These are phyloP conservation scores for Chrysolina haemoptera DNA, from an alignment of 2,888 invertebrate genomes.

Conservation along the genomic window DNA sequence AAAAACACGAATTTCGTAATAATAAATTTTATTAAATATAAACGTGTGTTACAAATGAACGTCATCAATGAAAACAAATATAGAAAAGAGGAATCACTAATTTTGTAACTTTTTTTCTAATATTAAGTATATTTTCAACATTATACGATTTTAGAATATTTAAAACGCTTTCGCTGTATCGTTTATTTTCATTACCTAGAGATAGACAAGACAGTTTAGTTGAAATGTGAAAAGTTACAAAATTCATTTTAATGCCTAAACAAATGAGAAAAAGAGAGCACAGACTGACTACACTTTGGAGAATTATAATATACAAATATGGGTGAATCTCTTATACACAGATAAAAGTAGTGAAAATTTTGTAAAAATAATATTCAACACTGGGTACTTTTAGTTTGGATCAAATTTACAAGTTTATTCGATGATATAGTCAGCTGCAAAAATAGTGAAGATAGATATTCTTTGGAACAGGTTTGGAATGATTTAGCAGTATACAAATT, in stretches of 20 bases:
- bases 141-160: slow-evolving; percentile 39
- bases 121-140: slow-evolving; percentile 33
- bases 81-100: slow-evolving; percentile 53
- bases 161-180: slow-evolving; percentile 45
- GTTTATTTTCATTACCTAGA: slow-evolving; percentile 33
- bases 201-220: slow-evolving; percentile 35
- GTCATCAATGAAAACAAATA: slow-evolving; percentile 43
- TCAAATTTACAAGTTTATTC: neutral
- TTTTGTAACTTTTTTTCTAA: slow-evolving; percentile 48
- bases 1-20: slow-evolving; percentile 40
- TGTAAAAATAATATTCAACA: neutral
- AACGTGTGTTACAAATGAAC: slow-evolving; percentile 46
- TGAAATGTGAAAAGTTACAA: slow-evolving; percentile 49
- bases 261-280: slow-evolving; percentile 8
- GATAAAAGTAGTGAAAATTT: neutral
- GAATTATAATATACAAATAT: neutral
- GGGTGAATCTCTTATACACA: neutral
- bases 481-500: slow-evolving; percentile 62
- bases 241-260: slow-evolving; percentile 38
- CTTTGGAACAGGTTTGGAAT: neutral
- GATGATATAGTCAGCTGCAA: slow-evolving; percentile 1
- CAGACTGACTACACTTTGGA: slow-evolving; percentile 35
- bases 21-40: slow-evolving; percentile 47
- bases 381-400: neutral
- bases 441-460: slow-evolving; percentile 2